phyloP scores from a whole-genome alignment of 1,140 invertebrate genomes.

The Polypedilum pembai region DNA sequence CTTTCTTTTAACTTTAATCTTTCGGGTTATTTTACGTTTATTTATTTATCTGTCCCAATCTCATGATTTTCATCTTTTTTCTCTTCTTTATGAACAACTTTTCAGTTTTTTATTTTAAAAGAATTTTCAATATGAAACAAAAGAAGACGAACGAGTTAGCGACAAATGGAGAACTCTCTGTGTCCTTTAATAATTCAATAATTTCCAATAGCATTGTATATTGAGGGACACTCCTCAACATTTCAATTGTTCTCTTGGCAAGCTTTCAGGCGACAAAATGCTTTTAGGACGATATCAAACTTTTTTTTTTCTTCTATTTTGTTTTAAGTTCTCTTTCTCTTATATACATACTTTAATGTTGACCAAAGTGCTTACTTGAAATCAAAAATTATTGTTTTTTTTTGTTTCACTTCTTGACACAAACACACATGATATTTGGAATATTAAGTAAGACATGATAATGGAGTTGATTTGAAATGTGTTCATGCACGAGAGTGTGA shows the following conservation, averaged over 20 bases:
- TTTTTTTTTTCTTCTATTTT: neutral
- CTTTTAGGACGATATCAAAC: neutral
- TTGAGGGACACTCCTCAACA: neutral
- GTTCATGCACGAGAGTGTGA: neutral
- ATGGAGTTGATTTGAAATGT: neutral
- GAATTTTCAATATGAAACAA: too few species aligned
- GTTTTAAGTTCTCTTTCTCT: neutral
- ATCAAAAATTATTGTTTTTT: neutral
- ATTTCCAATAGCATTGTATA: neutral
- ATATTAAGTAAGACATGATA: neutral
- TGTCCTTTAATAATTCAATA: too few species aligned
- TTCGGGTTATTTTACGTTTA: neutral
- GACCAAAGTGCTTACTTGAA: neutral
- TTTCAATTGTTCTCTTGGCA: constrained; percentile 8
- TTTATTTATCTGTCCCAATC: neutral
- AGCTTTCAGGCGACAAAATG: constrained; percentile 21
- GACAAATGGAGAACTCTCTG: too few species aligned
- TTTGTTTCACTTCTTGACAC: neutral
- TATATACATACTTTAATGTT: neutral
- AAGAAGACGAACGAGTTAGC: too few species aligned
- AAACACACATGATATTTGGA: neutral
- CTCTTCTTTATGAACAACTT: too few species aligned
- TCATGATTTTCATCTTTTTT: too few species aligned
- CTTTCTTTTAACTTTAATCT: neutral
- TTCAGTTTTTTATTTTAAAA: too few species aligned